A percentile compares a stretch with the other conserved stretches of the same genome.
Evolutionary conservation across 2,888 invertebrate species (phyloP).

Genomic region (Lymantria monacha): DNA sequence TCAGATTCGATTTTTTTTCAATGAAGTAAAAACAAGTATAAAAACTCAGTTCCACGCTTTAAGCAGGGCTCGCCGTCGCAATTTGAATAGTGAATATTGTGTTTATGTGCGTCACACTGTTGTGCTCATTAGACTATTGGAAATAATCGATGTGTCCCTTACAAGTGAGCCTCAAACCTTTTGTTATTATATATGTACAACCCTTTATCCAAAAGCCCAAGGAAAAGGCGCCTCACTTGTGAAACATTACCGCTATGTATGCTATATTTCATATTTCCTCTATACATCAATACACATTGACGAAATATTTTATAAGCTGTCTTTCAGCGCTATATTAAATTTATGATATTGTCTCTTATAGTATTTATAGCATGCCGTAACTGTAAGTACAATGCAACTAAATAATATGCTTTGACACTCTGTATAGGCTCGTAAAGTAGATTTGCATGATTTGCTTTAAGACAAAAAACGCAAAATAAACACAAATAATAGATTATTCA

Average conservation of each 20-base stretch:
- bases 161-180: slow-evolving; percentile 69
- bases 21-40: too few relatives aligned
- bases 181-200: slow-evolving; percentile 44
- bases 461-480: slow-evolving; percentile 13
- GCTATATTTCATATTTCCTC: slow-evolving; percentile 47
- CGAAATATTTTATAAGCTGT: slow-evolving; percentile 26
- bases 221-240: slow-evolving; percentile 81
- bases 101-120: slow-evolving; percentile 81
- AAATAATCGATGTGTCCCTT: slow-evolving; percentile 66
- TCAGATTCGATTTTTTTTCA: too few relatives aligned
- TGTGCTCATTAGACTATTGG: slow-evolving; percentile 74
- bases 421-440: slow-evolving; percentile 17
- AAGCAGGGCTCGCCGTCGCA: slow-evolving; percentile 61
- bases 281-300: slow-evolving; percentile 33
- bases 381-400: slow-evolving; percentile 24
- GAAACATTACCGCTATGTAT: slow-evolving; percentile 64
- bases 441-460: slow-evolving; percentile 22
- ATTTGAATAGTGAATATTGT: slow-evolving; percentile 74
- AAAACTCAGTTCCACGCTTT: slow-evolving; percentile 43
- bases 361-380: slow-evolving; percentile 28
- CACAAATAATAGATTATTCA: not conserved
- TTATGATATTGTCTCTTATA: slow-evolving; percentile 23
- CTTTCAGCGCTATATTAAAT: slow-evolving; percentile 32
- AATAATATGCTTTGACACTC: slow-evolving; percentile 22
- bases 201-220: slow-evolving; percentile 52